A percentile compares a stretch with the other conserved stretches of the same genome.
Conservation (phyloP, 2,888 invertebrate species). For the Caenorhabditis macrosperma region DNA sequence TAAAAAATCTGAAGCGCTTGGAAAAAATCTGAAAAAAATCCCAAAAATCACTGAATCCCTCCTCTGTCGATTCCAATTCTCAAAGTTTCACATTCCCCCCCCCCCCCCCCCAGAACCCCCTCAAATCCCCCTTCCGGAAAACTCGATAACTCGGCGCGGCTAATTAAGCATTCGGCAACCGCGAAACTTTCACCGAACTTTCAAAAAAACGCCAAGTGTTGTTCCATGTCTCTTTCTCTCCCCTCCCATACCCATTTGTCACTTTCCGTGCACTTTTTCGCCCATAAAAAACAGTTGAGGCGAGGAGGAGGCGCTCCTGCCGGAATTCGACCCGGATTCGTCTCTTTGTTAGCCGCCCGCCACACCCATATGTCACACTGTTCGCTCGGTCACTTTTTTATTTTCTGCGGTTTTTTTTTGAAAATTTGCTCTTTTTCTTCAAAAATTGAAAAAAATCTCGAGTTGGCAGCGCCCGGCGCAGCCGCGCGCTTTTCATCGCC, state of each 20-base stretch:
- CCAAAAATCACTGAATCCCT: no score
- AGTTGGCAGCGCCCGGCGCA: no score
- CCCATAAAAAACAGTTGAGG: conserved; percentile 44
- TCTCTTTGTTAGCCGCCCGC: background rate
- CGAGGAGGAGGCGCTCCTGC: no score
- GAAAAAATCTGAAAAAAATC: background rate
- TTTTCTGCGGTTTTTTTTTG: background rate
- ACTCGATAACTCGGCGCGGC: no score
- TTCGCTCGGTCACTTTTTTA: conserved; percentile 22
- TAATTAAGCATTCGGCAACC: no score
- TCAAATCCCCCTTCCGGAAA: no score
- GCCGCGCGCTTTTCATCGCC: background rate
- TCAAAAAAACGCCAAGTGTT: background rate
- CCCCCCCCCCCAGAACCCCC: no score
- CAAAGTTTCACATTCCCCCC: background rate
- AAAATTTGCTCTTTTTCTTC: no score
- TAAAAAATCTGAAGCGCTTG: background rate
- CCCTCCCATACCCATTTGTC: conserved; percentile 38
- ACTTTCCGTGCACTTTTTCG: conserved; percentile 23
- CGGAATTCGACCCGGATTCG: background rate
- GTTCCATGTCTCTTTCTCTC: conserved; percentile 6
- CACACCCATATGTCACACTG: background rate
- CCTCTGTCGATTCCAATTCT: no score
- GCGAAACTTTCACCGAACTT: no score
- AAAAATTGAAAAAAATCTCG: no score